Base-by-base conservation (phyloP, 2,797 vertebrate genomes). In the Poecile montanus region DNA sequence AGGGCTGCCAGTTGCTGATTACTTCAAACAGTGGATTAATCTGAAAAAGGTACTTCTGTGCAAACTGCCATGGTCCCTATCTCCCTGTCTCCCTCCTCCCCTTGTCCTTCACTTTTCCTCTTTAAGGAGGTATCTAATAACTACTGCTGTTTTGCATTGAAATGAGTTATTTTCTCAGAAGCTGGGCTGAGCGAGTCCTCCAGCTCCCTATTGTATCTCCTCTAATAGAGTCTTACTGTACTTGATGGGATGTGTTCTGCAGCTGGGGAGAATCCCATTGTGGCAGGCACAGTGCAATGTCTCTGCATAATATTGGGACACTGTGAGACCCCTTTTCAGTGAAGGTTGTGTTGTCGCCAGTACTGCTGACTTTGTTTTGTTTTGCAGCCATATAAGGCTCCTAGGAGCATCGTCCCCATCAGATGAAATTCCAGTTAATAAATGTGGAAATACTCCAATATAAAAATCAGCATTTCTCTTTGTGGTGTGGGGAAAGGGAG, bases 11-110 rank as follows among this genome's bases (percentile, higher is more conserved):
- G 98, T 98, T 96, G 98, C 98, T 93, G 98, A 98, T 98, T 98
- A 98, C 98, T 98, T 98, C 98, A 98, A 98, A 98, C 98, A 98
- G 96, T 98, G 98, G 98, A 98, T 98, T 98, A 98, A 98, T 98
- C 98, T 98, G 97, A 98, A 98, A 98, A 98, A 98, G 98, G 98
- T 98, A 98, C 97, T 97, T 96, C 94, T 96, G 91, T 95, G 91
- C 80, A 93, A 95, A 92, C 85, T 90, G 58, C 67, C 67, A n/a
- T 60, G 38, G 79, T 89, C 78, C 60, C 91, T 9, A 2, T 73
- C 50, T 79, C 77, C 53, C 56, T 80, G 47, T 80, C 66, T 95
- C 32, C 85, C 83, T 62, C 89, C 77, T 83, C 63, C 79, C 79
- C 71, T 94, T 95, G 85, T 84, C 90, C 91, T 95, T 91, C 77